These are phyloP conservation scores for Smittia sp. DNA, from an alignment of 2,888 invertebrate genomes.

Conservation along the genomic window DNA sequence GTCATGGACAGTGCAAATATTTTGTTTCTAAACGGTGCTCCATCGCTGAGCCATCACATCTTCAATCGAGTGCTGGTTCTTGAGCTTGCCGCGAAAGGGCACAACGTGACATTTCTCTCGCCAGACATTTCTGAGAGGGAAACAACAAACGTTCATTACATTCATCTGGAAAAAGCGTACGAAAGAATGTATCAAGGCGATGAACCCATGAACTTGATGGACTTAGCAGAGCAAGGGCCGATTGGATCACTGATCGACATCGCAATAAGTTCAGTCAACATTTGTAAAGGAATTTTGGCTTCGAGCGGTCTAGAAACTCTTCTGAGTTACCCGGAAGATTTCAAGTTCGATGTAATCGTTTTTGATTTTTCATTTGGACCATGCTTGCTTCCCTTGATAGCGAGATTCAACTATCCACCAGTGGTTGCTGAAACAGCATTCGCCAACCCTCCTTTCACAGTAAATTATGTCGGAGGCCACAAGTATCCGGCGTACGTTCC, in stretches of 20 bases:
- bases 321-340: slow-evolving; percentile 46
- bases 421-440: slow-evolving; percentile 45
- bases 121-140: slow-evolving; percentile 44
- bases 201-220: neutral
- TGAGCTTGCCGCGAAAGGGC: slow-evolving; percentile 41
- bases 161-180: slow-evolving; percentile 47
- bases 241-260: neutral
- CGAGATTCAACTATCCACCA: slow-evolving; percentile 47
- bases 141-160: slow-evolving; percentile 45
- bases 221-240: neutral
- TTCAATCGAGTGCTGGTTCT: slow-evolving; percentile 38
- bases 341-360: slow-evolving; percentile 48
- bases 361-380: slow-evolving; percentile 46
- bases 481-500: slow-evolving; percentile 45
- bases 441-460: slow-evolving; percentile 43
- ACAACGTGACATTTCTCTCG: slow-evolving; percentile 45
- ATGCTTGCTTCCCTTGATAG: slow-evolving; percentile 47
- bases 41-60: slow-evolving; percentile 10
- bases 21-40: neutral
- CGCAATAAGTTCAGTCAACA: neutral
- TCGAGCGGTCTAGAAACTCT: slow-evolving; percentile 46
- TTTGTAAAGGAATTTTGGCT: neutral
- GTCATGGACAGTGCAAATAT: neutral
- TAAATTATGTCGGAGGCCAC: slow-evolving; percentile 43
- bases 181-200: neutral